Evolutionary conservation across 2,888 invertebrate species (phyloP).

Genomic region (Ophion ventricosus): DNA sequence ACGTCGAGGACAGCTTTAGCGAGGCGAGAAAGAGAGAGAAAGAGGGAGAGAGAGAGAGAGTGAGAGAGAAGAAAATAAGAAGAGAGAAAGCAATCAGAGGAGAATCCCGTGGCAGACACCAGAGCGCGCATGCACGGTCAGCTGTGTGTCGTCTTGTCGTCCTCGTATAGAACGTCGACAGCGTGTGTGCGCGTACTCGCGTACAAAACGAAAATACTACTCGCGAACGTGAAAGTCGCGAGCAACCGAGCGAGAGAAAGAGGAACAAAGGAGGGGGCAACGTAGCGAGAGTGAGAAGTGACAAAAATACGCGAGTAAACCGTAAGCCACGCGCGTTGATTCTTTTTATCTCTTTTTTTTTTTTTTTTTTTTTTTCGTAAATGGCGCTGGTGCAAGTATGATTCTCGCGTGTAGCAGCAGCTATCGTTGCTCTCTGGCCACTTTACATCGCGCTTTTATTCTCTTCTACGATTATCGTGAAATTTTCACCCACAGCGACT

Average conservation of each 20-base stretch:
- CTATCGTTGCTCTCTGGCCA: conserved; percentile 73
- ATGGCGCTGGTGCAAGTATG: conserved; percentile 79
- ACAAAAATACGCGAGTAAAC: conserved; percentile 16
- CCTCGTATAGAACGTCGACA: conserved; percentile 38
- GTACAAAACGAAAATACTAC: conserved; percentile 19
- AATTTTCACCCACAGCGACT: conserved; percentile 1
- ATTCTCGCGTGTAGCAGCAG: conserved; percentile 70
- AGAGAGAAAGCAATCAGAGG: conserved; percentile 26
- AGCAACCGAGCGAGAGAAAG: conserved; percentile 13
- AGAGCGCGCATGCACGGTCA: conserved; percentile 53
- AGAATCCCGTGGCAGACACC: conserved; percentile 48
- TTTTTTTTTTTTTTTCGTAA: conserved; percentile 69
- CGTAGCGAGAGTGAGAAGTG: conserved; percentile 4
- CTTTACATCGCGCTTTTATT: conserved; percentile 72
- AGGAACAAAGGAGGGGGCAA: background rate
- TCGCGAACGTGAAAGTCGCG: conserved; percentile 14
- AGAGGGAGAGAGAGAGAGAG: conserved; percentile 3
- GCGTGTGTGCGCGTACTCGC: conserved; percentile 21
- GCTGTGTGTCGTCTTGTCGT: conserved; percentile 49
- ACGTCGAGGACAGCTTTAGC: background rate
- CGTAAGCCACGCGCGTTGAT: background rate
- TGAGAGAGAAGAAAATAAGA: conserved; percentile 20
- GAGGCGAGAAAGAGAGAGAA: conserved; percentile 1
- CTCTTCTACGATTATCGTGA: conserved; percentile 7
- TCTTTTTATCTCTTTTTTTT: no score